phyloP scores from a whole-genome alignment of 2,113 vertebrate species.

The Dasypus novemcinctus region DNA sequence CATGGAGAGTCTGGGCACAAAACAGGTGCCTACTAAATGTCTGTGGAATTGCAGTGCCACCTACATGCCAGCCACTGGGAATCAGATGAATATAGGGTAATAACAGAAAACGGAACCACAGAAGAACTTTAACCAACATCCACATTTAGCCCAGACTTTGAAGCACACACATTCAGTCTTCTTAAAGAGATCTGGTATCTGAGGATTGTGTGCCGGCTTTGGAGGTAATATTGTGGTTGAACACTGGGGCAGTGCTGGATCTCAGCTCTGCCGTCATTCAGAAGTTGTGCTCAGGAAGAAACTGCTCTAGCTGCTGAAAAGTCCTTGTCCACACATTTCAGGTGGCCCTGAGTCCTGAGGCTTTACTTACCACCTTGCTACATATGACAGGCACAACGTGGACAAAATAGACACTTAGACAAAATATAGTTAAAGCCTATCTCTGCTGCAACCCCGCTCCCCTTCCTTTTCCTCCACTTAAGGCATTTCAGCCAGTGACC shows the following conservation, averaged over 20 bases:
- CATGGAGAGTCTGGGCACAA: neutral
- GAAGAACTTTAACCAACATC: neutral
- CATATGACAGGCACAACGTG: neutral
- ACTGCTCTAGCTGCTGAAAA: neutral
- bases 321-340: neutral
- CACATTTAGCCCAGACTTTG: neutral
- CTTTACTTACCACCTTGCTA: neutral
- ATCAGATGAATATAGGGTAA: neutral
- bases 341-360: neutral
- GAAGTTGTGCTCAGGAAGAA: neutral
- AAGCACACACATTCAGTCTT: neutral
- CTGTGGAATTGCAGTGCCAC: neutral
- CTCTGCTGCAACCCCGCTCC: no score
- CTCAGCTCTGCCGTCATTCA: neutral
- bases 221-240: neutral
- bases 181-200: neutral
- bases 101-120: neutral
- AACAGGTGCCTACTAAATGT: neutral
- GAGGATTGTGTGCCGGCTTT: neutral
- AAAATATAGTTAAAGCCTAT: neutral
- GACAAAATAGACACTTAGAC: neutral
- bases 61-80: neutral
- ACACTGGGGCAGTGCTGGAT: fast-evolving
- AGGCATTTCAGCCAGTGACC: neutral
- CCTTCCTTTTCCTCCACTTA: neutral